Evolutionary conservation across 2,113 vertebrate species (phyloP).

Genomic region (Calyptomena viridis): DNA sequence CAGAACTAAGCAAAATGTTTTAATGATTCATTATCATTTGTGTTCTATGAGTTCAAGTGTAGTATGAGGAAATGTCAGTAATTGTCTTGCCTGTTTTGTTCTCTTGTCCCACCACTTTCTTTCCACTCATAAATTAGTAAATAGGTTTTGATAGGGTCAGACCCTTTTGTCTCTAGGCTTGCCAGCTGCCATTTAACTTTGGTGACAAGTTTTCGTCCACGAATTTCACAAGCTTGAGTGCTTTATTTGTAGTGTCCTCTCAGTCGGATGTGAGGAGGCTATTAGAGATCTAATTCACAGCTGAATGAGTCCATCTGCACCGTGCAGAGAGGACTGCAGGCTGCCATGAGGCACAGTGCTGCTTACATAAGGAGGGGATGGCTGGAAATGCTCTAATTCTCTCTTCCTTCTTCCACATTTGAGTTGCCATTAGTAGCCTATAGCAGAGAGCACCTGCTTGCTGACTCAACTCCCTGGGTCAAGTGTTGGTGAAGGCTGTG

Average conservation of each 20-base stretch:
- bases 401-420: background rate
- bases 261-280: background rate
- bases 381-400: constrained; percentile 24
- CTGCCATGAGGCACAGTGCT: background rate
- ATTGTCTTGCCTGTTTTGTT: background rate
- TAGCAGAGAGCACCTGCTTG: constrained; percentile 35
- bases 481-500: background rate
- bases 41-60: background rate
- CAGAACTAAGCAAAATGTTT: background rate
- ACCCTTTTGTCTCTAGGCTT: background rate
- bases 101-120: background rate
- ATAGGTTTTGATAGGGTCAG: constrained; percentile 13
- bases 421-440: background rate
- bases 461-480: background rate
- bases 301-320: constrained; percentile 22
- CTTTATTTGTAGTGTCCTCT: background rate
- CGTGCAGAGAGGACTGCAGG: background rate
- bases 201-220: background rate
- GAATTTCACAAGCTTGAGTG: background rate
- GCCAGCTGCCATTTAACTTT: constrained; percentile 11
- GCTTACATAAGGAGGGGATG: constrained; percentile 6
- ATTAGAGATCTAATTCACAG: constrained; percentile 29
- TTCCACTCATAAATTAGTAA: background rate
- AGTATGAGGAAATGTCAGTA: background rate
- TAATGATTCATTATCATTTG: background rate